Evolutionary conservation across 1,140 invertebrate genomes (phyloP), one percentile per base, ranked within the genome.

Genomic region (Thaumatotibia leucotreta): DNA sequence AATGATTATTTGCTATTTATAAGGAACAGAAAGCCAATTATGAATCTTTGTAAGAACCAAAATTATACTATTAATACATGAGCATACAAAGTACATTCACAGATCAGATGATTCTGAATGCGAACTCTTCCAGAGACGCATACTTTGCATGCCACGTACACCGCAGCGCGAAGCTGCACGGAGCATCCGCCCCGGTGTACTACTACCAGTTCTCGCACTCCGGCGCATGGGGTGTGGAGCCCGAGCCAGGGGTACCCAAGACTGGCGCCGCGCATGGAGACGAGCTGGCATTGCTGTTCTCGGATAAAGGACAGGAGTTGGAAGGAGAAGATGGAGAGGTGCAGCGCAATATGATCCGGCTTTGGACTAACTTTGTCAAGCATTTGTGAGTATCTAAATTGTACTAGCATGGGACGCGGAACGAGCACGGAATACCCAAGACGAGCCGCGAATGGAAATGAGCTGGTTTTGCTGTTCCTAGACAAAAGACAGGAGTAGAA

Each of bases 311-410:
- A 0, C 64, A 54, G 8, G 66, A 70, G n/a, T 45, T 84, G 2
- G 69, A 80, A 1, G 83, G 75, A 1, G 76, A 83, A 0, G 84
- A 89, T 24, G 76, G 69, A 4, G 63, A 58, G 6, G 79, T 83
- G n/a, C 83, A 88, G 50, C 63, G 69, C 0, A 69, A 74, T 14
- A 31, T 90, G 22, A 24, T 82, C 22, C 70, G 67, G 20, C 67
- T 88, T 31, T 90, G 88, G 88, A 75, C 79, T 0, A 84, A 84
- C 67, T 90, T 90, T 65, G 81, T 88, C 17, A 87, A 89, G 66
- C 69, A 83, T 73, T 72, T 88, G 88, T 90, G 70, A 83, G 86
- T 81, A 31, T 58, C 35, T 39, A 5, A 39, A 39, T 39, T 5
- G 11, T 39, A 39, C 35, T 5, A 39, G 14, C 3, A 14, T n/a